Evolutionary conservation across 2,797 vertebrate genomes (phyloP).

Genomic region (Carduelis carduelis): DNA sequence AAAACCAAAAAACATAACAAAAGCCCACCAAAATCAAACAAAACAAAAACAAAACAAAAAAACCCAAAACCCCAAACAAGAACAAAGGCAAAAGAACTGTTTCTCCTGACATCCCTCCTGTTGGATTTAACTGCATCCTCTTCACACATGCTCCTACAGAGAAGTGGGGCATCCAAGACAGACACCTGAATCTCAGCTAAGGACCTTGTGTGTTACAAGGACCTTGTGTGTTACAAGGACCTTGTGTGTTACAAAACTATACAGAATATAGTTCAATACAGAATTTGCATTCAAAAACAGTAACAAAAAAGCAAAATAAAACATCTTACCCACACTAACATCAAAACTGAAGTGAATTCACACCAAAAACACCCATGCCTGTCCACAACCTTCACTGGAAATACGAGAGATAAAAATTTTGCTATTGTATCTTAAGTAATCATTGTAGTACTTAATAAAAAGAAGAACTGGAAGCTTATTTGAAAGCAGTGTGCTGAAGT

Average conservation of each 20-base stretch:
- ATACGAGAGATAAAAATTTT: not conserved
- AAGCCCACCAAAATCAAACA: no score
- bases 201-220: not conserved
- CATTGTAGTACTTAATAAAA: not conserved
- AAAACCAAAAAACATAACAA: no score
- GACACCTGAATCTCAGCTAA: not conserved
- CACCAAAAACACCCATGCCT: not conserved
- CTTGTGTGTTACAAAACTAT: not conserved
- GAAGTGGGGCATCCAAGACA: not conserved
- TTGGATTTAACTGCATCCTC: not conserved
- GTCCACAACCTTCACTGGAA: not conserved
- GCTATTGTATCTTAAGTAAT: not conserved
- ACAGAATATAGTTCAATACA: not conserved
- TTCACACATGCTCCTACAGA: not conserved
- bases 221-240: not conserved
- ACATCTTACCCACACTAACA: not conserved
- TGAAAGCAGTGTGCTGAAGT: not conserved
- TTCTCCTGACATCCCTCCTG: not conserved
- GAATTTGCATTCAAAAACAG: not conserved
- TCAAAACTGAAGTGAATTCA: not conserved
- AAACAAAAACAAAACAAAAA: not conserved
- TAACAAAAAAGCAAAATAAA: not conserved
- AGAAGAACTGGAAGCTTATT: not conserved
- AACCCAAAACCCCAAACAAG: no score
- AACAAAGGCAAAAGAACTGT: not conserved